Percentiles rank a stretch among this genome's conserved stretches.
Conservation (phyloP, 2,888 invertebrate species). For the Clostera curtula region DNA sequence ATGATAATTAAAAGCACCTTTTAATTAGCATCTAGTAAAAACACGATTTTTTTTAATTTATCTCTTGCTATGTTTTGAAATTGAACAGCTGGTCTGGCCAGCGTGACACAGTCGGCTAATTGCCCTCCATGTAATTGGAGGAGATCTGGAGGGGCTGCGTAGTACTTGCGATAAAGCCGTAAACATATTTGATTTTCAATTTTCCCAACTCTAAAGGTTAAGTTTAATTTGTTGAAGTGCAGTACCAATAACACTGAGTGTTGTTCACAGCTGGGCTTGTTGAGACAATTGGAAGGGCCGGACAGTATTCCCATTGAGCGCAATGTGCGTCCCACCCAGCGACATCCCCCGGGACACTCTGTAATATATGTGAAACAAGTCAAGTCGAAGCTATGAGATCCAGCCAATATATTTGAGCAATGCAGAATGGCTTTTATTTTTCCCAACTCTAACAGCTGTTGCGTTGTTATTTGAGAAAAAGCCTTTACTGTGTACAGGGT, state of each 20-base stretch:
- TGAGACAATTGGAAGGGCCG: constrained; percentile 55
- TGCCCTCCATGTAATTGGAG: too few relatives aligned
- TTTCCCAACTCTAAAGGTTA: neutral
- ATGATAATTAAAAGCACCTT: too few relatives aligned
- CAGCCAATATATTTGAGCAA: constrained; percentile 10
- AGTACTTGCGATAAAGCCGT: too few relatives aligned
- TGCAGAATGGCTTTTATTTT: neutral
- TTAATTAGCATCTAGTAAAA: too few relatives aligned
- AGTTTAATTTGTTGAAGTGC: constrained; percentile 1
- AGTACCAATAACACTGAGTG: constrained; percentile 1
- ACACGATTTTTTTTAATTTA: too few relatives aligned
- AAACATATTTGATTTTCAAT: too few relatives aligned
- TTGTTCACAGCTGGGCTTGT: constrained; percentile 47
- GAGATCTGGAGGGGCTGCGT: too few relatives aligned
- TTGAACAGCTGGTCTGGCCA: too few relatives aligned
- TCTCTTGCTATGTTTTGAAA: too few relatives aligned
- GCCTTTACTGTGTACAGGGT: too few relatives aligned
- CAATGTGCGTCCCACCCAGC: constrained; percentile 64
- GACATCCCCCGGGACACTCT: constrained; percentile 65
- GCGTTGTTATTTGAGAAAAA: too few relatives aligned
- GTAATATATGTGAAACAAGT: constrained; percentile 66
- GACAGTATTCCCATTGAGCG: constrained; percentile 58
- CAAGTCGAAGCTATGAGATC: constrained; percentile 51
- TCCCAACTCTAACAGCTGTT: neutral
- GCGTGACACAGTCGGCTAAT: too few relatives aligned